These are phyloP conservation scores for Orientallactaga bullata DNA, from an alignment of 2,113 vertebrate species.

Conservation along the genomic window DNA sequence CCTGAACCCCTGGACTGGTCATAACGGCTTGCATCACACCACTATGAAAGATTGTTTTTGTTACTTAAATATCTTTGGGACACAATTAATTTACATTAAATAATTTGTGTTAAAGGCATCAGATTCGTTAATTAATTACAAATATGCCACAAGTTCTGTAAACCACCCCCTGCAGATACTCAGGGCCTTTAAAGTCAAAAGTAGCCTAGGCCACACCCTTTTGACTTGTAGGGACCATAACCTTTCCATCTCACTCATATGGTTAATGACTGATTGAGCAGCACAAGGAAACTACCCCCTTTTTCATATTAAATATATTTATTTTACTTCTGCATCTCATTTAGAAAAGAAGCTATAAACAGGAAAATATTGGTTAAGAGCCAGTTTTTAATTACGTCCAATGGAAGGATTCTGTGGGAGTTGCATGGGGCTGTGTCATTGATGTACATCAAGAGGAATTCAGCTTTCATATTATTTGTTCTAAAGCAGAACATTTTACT, in stretches of 20 bases:
- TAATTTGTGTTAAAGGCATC: slow-evolving; percentile 1
- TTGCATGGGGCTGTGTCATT: slow-evolving; percentile 51
- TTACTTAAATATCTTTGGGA: neutral
- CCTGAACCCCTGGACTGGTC: neutral
- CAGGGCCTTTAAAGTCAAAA: neutral
- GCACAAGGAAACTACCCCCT: neutral
- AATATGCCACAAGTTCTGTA: neutral
- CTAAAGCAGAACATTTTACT: slow-evolving; percentile 85
- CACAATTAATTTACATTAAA: neutral
- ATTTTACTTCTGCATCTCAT: slow-evolving; percentile 67
- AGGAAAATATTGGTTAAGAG: slow-evolving; percentile 65
- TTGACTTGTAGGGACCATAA: neutral
- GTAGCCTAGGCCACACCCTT: neutral
- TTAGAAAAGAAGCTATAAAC: slow-evolving; percentile 60
- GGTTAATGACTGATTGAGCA: slow-evolving; percentile 49
- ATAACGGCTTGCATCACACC: neutral
- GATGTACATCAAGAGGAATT: slow-evolving; percentile 81
- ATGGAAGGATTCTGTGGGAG: slow-evolving; percentile 69
- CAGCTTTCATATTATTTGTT: slow-evolving; percentile 84
- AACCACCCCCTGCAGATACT: neutral
- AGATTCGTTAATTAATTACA: slow-evolving; percentile 33
- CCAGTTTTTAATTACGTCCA: slow-evolving; percentile 68
- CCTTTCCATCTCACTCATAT: slow-evolving; percentile 33
- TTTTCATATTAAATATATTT: slow-evolving; percentile 56
- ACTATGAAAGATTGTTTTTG: neutral